Base-by-base conservation (phyloP, 1,140 invertebrate species). In the Caenorhabditis latens region DNA sequence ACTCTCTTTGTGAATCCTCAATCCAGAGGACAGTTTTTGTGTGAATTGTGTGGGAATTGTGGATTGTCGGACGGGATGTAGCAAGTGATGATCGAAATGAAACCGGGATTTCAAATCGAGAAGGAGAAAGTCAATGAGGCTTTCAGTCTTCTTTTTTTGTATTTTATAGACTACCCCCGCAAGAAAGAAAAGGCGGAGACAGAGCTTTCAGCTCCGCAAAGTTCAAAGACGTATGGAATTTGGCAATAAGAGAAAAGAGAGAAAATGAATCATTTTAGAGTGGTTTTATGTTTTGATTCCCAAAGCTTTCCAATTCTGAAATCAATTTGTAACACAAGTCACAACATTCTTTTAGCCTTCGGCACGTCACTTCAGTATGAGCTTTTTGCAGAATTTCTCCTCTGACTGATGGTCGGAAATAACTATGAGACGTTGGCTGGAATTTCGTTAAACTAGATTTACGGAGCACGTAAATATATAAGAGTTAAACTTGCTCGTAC, bases 141-240 rank as follows among this genome's bases (percentile, higher is more conserved):
- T 24, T 61, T 14, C 16, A 61, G n/a, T 14, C 3, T 61, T n/a
- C 50, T 16, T n/a, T 61, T 61, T n/a, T n/a, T n/a, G 57, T 21
- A n/a, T 61, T 58, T 61, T 24, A 61, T n/a, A 61, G 57, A 61
- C 57, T 61, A 61, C 57, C 57, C n/a, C 19, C 19, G 9, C 57
- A 61, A 65, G 14, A 21, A 21, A 58, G 7, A 58, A 58, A 0
- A 5, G 7, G 21, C 4, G 32, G 8, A 40, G 24, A 1, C 24
- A 65, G 65, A 71, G 65, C 32, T 43, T 67, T 42, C 40, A 43
- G 16, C 13, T 2, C 3, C 32, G 9, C 65, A 71, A 71, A 71
- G 65, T 46, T 71, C 65, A 71, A 71, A 71, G 65, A 71, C 61
- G 19, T 16, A 43, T 43, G 65, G 65, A 71, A 71, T 63, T 63